These are phyloP conservation scores for Lithobates sylvaticus DNA, from an alignment of 2,797 vertebrate genomes.

Conservation along the genomic window DNA sequence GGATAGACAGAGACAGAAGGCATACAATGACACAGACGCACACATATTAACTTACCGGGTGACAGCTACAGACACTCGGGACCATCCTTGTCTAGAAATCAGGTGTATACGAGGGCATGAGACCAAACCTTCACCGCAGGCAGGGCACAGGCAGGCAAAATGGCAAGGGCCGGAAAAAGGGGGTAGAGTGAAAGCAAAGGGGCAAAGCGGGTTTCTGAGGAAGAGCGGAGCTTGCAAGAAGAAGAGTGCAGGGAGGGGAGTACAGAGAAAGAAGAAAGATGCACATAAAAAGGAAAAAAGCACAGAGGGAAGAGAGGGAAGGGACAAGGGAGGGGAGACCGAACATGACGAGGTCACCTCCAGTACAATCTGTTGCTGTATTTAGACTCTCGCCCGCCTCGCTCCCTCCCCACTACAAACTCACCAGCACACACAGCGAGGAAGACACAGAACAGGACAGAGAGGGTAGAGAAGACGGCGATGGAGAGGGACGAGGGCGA, in stretches of 20 bases:
- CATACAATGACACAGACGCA: slow-evolving; percentile 28
- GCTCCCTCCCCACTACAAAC: slow-evolving; percentile 45
- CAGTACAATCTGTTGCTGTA: slow-evolving; percentile 57
- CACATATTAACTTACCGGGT: slow-evolving; percentile 39
- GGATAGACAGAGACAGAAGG: not conserved
- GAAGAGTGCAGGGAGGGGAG: not conserved
- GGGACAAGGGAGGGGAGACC: slow-evolving; percentile 22
- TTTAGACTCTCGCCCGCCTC: slow-evolving; percentile 53
- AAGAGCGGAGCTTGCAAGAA: not conserved
- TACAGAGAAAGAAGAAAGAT: slow-evolving; percentile 11
- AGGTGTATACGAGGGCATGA: slow-evolving; percentile 41
- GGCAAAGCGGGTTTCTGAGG: not conserved
- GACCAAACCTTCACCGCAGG: not conserved
- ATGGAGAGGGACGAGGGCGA: not conserved
- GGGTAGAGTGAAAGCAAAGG: slow-evolving; percentile 10
- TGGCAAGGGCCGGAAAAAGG: slow-evolving; percentile 59
- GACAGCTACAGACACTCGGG: not conserved
- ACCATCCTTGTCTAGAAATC: slow-evolving; percentile 48
- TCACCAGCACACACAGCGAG: slow-evolving; percentile 23
- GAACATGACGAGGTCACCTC: slow-evolving; percentile 54
- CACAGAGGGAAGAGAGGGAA: slow-evolving; percentile 33
- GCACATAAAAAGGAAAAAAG: slow-evolving; percentile 48
- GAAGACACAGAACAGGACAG: slow-evolving; percentile 9
- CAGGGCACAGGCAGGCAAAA: not conserved
- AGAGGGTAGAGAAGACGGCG: not conserved